Evolutionary conservation across 2,888 invertebrate species (phyloP).

Genomic region (Drepana falcataria): DNA sequence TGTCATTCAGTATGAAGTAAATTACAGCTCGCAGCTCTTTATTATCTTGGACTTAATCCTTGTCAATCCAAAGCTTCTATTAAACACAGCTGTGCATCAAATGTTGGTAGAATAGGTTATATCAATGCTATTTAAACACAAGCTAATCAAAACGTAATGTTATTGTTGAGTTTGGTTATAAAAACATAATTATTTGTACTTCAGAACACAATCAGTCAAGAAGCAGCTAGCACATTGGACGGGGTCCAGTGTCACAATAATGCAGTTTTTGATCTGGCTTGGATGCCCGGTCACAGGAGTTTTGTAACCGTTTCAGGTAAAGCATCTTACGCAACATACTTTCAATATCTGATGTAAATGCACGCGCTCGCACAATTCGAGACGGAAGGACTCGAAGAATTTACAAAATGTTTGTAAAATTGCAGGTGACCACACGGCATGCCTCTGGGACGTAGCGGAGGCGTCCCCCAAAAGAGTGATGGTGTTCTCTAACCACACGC

Average conservation of each 20-base stretch:
- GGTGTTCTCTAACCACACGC: conserved; percentile 86
- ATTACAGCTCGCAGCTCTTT: too few relatives aligned
- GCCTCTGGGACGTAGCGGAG: conserved; percentile 86
- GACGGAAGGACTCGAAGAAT: too few relatives aligned
- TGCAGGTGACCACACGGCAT: conserved; percentile 87
- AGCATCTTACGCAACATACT: conserved; percentile 2
- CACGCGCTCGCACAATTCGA: too few relatives aligned
- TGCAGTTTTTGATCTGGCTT: conserved; percentile 93
- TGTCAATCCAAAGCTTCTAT: too few relatives aligned
- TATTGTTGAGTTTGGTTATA: neutral
- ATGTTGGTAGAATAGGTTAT: too few relatives aligned
- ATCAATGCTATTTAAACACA: too few relatives aligned
- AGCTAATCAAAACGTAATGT: too few relatives aligned
- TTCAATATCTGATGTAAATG: neutral
- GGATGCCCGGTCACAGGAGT: conserved; percentile 87
- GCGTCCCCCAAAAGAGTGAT: conserved; percentile 63
- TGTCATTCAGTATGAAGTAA: too few relatives aligned
- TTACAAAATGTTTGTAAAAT: conserved; percentile 5
- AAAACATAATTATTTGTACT: neutral
- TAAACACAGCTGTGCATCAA: too few relatives aligned
- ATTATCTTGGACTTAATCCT: too few relatives aligned
- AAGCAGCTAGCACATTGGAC: conserved; percentile 58
- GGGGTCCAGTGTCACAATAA: conserved; percentile 86
- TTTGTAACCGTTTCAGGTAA: conserved; percentile 89
- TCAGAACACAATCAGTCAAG: conserved; percentile 69